Conservation (phyloP, 2,113 vertebrate genomes). For the Alectura lathami region DNA sequence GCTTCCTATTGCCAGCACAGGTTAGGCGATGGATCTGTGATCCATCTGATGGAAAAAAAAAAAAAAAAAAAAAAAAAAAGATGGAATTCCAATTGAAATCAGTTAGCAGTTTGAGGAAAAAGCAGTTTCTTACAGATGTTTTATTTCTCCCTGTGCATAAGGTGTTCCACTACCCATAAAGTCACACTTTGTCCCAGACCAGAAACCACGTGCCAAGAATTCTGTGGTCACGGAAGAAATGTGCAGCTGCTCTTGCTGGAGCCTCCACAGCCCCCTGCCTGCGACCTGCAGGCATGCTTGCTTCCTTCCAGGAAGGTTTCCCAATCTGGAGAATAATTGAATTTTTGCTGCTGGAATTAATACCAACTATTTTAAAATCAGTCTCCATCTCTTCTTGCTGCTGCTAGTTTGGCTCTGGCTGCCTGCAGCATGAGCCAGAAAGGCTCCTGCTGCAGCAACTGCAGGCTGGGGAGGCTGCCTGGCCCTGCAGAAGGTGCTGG, state of each 20-base stretch:
- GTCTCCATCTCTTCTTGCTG: not conserved
- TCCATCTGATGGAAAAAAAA: too few relatives aligned
- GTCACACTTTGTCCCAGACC: not conserved
- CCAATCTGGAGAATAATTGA: not conserved
- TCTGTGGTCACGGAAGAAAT: not conserved
- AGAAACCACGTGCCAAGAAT: not conserved
- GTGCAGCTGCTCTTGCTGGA: not conserved
- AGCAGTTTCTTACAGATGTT: not conserved
- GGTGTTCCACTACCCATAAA: not conserved
- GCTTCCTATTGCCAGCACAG: too few relatives aligned
- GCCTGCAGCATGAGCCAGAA: not conserved
- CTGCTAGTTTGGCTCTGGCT: not conserved
- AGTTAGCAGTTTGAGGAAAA: not conserved
- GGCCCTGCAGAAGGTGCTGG: not conserved
- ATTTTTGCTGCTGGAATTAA: not conserved
- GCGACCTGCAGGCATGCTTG: rapidly evolving
- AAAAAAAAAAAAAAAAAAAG: too few relatives aligned
- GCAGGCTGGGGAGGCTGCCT: too few relatives aligned
- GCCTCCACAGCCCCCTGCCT: not conserved
- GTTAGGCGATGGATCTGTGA: too few relatives aligned
- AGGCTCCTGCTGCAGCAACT: not conserved
- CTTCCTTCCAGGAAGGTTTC: not conserved
- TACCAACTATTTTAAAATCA: not conserved
- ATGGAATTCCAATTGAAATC: not conserved
- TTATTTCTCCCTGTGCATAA: not conserved